A percentile compares a stretch with the other conserved stretches of the same genome.
Evolutionary conservation across 2,113 vertebrate genomes (phyloP).

Genomic region (Baryphthengus martii): DNA sequence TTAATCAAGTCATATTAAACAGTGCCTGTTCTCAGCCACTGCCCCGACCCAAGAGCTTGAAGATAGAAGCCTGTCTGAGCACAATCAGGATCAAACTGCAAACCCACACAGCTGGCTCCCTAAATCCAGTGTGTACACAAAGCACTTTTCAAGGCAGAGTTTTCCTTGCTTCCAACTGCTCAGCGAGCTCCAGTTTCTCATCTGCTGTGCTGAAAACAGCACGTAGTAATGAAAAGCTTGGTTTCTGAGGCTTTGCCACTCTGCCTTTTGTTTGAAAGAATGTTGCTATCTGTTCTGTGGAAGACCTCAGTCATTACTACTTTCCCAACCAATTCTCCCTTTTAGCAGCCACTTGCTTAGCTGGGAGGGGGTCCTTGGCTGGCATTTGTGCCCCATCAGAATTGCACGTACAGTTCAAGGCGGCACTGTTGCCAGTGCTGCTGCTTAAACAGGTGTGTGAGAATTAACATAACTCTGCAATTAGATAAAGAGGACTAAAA

Average conservation of each 20-base stretch:
- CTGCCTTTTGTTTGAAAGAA: neutral
- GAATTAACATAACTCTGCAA: too few species aligned
- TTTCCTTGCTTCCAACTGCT: neutral
- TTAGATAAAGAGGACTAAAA: too few species aligned
- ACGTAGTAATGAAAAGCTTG: neutral
- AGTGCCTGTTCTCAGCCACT: neutral
- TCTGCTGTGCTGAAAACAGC: neutral
- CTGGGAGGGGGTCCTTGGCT: too few species aligned
- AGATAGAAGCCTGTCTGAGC: neutral
- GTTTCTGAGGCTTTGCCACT: neutral
- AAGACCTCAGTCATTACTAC: neutral
- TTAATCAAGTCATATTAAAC: neutral
- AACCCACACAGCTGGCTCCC: neutral
- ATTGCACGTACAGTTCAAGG: too few species aligned
- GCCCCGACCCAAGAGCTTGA: neutral
- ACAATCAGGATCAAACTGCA: neutral
- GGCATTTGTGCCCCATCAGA: too few species aligned
- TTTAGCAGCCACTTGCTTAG: too few species aligned
- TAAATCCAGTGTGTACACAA: neutral
- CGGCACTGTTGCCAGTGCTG: too few species aligned
- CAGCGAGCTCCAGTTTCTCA: neutral
- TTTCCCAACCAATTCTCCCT: neutral
- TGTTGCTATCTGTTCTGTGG: neutral
- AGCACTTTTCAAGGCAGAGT: neutral
- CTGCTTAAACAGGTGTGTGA: too few species aligned